Evolutionary conservation across 2,888 invertebrate species (phyloP), one percentile per base, ranked within the genome.

Genomic region (Odontocolon sp.): DNA sequence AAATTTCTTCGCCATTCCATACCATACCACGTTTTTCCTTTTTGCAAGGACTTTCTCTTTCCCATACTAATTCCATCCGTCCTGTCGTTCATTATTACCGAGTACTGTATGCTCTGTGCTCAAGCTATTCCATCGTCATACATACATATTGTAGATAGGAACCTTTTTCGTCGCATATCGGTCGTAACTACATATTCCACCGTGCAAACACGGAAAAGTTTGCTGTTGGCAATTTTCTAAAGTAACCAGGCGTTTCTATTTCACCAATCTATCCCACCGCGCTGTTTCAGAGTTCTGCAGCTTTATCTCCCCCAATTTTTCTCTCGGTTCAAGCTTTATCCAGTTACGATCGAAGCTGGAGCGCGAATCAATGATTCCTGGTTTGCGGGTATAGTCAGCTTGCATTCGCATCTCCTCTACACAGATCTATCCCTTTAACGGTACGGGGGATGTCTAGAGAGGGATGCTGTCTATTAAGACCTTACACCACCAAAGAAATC

Each of bases 201-300:
- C 54, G 42, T 33, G 54, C 18, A 64, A 70, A 57, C 67, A 76
- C 68, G 78, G 76, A 79, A 81, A 85, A 83, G 71, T 83, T 83
- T 81, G 56, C 81, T 67, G 78, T 78, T 81, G 75, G 82, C 84
- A 86, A 87, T 85, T 85, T 84, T 76, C 80, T 82, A 83, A 85
- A 86, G 84, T 84, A 85, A 84, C 83, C 78, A 78, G 61, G 67
- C 59, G 66, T 66, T 73, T 52, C 66, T 23, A 52, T 42, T 42
- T 21, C 45, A 36, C 45, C 77, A 59, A 40, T 33, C n/a, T n/a
- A 23, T 57, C 3, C 23, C 11, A 47, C 47, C 40, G 9, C 9
- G 52, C 57, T 14, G 56, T 52, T 42, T 33, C 26, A 33, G 64
- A 45, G 28, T 50, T 9, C 31, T 38, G 18, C 40, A 26, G 18